A percentile compares a stretch with the other conserved stretches of the same genome.
These are phyloP conservation scores for Manis pentadactyla DNA, from an alignment of 2,797 vertebrate species.

Conservation along the genomic window DNA sequence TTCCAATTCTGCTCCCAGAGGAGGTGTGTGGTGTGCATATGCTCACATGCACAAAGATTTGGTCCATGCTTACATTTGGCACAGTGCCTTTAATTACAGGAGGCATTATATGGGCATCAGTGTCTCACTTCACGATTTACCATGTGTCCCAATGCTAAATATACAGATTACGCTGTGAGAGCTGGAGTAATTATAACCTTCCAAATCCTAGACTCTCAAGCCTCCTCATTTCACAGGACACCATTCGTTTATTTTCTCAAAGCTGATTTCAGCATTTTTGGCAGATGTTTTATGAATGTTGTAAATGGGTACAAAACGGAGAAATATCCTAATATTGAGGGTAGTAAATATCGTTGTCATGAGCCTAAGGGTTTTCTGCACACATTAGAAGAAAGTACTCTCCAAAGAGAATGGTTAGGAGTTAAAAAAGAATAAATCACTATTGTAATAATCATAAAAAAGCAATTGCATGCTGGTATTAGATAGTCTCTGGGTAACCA, in stretches of 20 bases:
- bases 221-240: slow-evolving; percentile 59
- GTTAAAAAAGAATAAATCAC: slow-evolving; percentile 81
- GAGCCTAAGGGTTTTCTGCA: slow-evolving; percentile 67
- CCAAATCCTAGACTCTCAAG: slow-evolving; percentile 32
- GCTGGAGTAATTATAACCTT: slow-evolving; percentile 49
- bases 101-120: background rate
- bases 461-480: slow-evolving; percentile 71
- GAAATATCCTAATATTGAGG: slow-evolving; percentile 78
- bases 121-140: background rate
- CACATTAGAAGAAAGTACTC: slow-evolving; percentile 74
- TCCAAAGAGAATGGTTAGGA: slow-evolving; percentile 76
- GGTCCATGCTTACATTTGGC: background rate
- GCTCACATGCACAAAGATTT: background rate
- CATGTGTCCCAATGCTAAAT: slow-evolving; percentile 7
- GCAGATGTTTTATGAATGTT: slow-evolving; percentile 81
- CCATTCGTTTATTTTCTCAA: slow-evolving; percentile 70
- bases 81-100: background rate
- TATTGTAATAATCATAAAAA: slow-evolving; percentile 83
- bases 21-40: fast-evolving
- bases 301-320: slow-evolving; percentile 77
- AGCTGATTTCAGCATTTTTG: slow-evolving; percentile 80
- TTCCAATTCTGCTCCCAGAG: background rate
- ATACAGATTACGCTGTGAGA: slow-evolving; percentile 42
- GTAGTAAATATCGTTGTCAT: slow-evolving; percentile 80
- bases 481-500: slow-evolving; percentile 72